Evolutionary conservation across 2,797 vertebrate genomes (phyloP), one percentile per base, ranked within the genome.

Genomic region (Parambassis ranga): DNA sequence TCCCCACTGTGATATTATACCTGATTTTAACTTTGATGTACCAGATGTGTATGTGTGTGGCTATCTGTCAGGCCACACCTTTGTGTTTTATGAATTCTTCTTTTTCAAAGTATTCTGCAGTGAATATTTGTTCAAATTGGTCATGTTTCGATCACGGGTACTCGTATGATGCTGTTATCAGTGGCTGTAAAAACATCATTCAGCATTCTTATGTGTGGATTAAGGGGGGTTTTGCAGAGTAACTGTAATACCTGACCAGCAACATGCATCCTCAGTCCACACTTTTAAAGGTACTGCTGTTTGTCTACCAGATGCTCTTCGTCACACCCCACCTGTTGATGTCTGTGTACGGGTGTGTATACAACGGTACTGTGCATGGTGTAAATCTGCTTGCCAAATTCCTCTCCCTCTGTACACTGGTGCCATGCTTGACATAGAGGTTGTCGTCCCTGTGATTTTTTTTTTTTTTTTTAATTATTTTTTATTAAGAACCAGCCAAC

Each of bases 301-400:
- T 49, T 38, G 57, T 71, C 47, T 71, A n/a, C 32, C 26, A 56
- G 10, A 64, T 33, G 19, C 36, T 28, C 26, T 42, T 53, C 37
- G 43, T 56, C 62, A 55, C 37, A 53, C 47, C 24, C 48, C 62
- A 50, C 63, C 47, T 72, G 75, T 79, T 76, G 69, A 75, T 61
- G 71, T 86, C 61, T 71, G 62, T 77, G 71, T 84, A 39, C 27
- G 19, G 42, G 71, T 69, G 71, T 83, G 67, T 79, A 37, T 65
- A 55, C 75, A 67, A 52, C 16, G 11, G 63, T 82, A 58, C 71
- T 78, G 84, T 88, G 81, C 81, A 85, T 77, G 79, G 72, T 86
- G 71, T 86, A 79, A 75, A 78, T 74, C 68, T 79, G 75, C 84
- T 89, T 81, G 81, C 70, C 71, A 77, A 81, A 77, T 46, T 19